These are phyloP conservation scores for Syritta pipiens DNA, from an alignment of 2,888 invertebrate species.

Conservation along the genomic window DNA sequence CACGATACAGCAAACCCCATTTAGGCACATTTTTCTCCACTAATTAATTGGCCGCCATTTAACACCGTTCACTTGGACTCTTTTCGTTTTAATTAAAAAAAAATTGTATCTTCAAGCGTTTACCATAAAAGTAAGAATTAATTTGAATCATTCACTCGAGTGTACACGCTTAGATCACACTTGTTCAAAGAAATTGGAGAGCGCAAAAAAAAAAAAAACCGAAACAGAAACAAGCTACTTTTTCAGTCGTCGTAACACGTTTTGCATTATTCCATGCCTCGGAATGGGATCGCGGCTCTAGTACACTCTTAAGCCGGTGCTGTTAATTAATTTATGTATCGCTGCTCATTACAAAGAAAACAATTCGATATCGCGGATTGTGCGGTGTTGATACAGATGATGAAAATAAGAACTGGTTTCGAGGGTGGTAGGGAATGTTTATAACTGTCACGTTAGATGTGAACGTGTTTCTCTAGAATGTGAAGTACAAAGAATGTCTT, in stretches of 20 bases:
- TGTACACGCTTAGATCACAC: neutral
- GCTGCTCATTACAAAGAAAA: neutral
- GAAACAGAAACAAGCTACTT: no score
- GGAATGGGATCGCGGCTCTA: conserved; percentile 39
- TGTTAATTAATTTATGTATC: conserved; percentile 38
- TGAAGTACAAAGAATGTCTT: no score
- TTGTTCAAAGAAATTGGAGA: conserved; percentile 9
- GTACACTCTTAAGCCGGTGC: conserved; percentile 4
- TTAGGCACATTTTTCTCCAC: neutral
- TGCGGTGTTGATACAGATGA: neutral
- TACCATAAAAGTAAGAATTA: conserved; percentile 30
- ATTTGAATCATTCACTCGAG: conserved; percentile 15
- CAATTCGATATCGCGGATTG: neutral
- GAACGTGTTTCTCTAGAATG: no score
- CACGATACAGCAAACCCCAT: no score
- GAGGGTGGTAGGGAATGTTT: no score
- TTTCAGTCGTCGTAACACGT: conserved; percentile 14
- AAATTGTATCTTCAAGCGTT: conserved; percentile 9
- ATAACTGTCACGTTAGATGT: no score
- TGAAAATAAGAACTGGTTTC: conserved; percentile 8
- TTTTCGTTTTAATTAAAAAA: conserved; percentile 12
- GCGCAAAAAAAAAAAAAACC: conserved; percentile 30
- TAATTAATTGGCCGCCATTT: conserved; percentile 20
- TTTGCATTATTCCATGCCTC: conserved; percentile 31
- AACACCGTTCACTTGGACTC: neutral